Evolutionary conservation across 2,113 vertebrate species (phyloP).

Genomic region (Carollia perspicillata): DNA sequence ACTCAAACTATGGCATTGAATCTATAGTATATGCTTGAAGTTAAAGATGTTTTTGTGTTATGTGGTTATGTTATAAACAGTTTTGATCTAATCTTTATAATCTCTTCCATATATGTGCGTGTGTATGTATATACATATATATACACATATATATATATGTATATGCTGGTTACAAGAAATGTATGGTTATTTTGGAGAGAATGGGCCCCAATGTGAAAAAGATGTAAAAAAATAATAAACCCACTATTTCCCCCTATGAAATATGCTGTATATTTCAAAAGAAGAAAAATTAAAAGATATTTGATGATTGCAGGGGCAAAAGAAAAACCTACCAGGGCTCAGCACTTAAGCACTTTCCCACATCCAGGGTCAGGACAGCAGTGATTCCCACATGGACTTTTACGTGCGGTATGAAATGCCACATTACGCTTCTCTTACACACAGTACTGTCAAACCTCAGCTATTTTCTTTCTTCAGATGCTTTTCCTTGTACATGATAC

Average conservation of each 20-base stretch:
- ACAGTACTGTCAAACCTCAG: slow-evolving; percentile 76
- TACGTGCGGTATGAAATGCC: slow-evolving; percentile 74
- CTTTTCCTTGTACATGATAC: slow-evolving; percentile 64
- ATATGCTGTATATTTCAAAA: slow-evolving; percentile 68
- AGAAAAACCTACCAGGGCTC: slow-evolving; percentile 75
- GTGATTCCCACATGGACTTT: slow-evolving; percentile 72
- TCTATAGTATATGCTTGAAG: slow-evolving; percentile 49
- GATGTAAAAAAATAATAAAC: slow-evolving; percentile 32
- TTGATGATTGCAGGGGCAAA: slow-evolving; percentile 74
- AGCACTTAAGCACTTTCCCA: slow-evolving; percentile 79
- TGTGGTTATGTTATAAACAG: slow-evolving; percentile 52
- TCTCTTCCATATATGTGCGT: slow-evolving; percentile 32
- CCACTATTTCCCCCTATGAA: slow-evolving; percentile 63
- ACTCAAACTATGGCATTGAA: slow-evolving; percentile 46
- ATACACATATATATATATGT: not conserved
- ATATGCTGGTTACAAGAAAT: slow-evolving; percentile 56
- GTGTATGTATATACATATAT: not conserved
- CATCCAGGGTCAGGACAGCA: slow-evolving; percentile 76
- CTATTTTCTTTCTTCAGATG: slow-evolving; percentile 68
- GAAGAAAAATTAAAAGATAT: slow-evolving; percentile 65
- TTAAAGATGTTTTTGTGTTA: slow-evolving; percentile 54
- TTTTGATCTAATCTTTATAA: slow-evolving; percentile 51
- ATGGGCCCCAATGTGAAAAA: slow-evolving; percentile 75
- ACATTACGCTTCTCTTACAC: slow-evolving; percentile 67
- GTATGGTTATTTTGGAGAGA: slow-evolving; percentile 72